Evolutionary conservation across 2,888 invertebrate genomes (phyloP).

Genomic region (Eucriotettix oculatus): DNA sequence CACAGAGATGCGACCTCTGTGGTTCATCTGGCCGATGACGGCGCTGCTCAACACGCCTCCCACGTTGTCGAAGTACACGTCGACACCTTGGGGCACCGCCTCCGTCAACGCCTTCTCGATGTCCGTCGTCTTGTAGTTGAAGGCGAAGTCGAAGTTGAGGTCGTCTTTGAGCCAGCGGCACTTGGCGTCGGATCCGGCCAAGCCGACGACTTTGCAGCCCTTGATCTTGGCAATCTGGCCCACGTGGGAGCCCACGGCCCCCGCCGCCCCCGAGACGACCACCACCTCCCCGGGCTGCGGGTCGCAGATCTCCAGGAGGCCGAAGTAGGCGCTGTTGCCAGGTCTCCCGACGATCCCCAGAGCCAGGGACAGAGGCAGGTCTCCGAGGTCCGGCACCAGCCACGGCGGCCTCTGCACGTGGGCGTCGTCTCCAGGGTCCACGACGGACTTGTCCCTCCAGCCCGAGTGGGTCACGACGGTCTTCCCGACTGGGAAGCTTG

Average conservation of each 20-base stretch:
- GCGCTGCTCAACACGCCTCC: conserved; percentile 45
- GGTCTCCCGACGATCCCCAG: conserved; percentile 23
- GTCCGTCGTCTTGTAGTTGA: conserved; percentile 52
- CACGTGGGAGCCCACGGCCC: conserved; percentile 28
- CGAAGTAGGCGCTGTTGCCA: conserved; percentile 54
- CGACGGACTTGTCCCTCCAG: conserved; percentile 45
- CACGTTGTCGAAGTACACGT: conserved; percentile 66
- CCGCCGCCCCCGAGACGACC: conserved; percentile 27
- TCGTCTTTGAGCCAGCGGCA: conserved; percentile 40
- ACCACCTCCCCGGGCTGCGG: conserved; percentile 57
- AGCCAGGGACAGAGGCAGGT: conserved; percentile 19
- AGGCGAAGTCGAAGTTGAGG: conserved; percentile 49
- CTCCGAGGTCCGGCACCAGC: conserved; percentile 18
- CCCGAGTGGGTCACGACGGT: conserved; percentile 45
- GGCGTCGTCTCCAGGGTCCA: conserved; percentile 18
- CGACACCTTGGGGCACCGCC: conserved; percentile 50
- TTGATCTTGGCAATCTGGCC: conserved; percentile 35
- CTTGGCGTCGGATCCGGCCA: conserved; percentile 53
- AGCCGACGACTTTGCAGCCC: conserved; percentile 39
- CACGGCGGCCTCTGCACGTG: conserved; percentile 3
- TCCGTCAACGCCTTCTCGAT: conserved; percentile 36
- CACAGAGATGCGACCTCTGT: conserved; percentile 40
- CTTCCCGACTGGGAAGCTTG: conserved; percentile 44
- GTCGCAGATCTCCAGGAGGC: conserved; percentile 48
- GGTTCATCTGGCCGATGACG: conserved; percentile 43